Base-by-base conservation (phyloP, 2,797 vertebrate genomes). In the Etheostoma nigrum region DNA sequence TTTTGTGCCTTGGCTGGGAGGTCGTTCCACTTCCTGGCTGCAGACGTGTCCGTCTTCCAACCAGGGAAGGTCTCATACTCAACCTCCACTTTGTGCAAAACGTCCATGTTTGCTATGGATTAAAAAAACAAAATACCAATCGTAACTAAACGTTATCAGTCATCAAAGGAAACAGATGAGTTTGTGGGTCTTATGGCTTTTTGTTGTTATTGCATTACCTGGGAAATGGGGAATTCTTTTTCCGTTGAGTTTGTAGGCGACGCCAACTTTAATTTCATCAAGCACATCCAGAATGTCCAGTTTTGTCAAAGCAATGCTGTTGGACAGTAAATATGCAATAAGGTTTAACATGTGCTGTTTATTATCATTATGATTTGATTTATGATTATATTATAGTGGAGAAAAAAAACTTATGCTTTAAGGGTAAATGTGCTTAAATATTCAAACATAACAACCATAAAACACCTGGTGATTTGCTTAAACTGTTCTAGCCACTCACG, bases 181-280 rank as follows among this genome's bases (percentile, higher is more conserved):
- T 60, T 5, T 53, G 5, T 30, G 5, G 19, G 30, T 49, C 14
- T 36, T 6, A 10, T 12, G 4, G 0, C 36, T 40, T 40, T 27
- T 69, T 49, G 3, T 60, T 69, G 30, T 40, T 68, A 23, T 55
- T 47, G 45, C 33, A 25, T 76, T 91, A 99, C 98, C 97, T 95
- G 98, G 98, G 93, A 99, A 99, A 92, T 99, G 96, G 0, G 97
- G 98, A 79, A 99, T 97, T 93, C 96, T 95, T 91, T 98, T 99
- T 59, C 97, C 97, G 9, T 96, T 96, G 71, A 99, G 88, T 92
- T 97, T 99, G 92, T 99, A 99, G 19, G 98, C 96, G 40, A 99
- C 87, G 54, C 97, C 97, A 0, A 99, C 96, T 95, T 99, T 98
- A 83, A 99, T 97, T 92, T 99, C 98, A 86, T 96, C 96, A 91